Base-by-base conservation (phyloP, 2,888 invertebrate genomes). In the Campoletis raptor region DNA sequence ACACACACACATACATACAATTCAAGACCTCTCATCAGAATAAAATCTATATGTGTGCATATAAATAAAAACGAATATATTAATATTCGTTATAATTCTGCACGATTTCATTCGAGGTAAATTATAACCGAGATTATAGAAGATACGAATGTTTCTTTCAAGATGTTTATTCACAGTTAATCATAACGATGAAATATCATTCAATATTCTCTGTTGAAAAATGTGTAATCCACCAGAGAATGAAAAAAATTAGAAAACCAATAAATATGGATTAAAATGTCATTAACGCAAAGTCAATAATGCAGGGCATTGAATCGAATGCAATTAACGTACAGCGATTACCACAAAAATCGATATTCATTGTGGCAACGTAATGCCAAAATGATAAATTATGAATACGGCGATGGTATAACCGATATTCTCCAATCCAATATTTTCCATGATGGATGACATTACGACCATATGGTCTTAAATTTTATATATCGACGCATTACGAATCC, bases 361-460 rank as follows among this genome's bases (percentile, higher is more conserved):
- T 72, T 36, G 72, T 0, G 72, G 18, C 8, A 48, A 52, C 21
- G 30, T 48, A 48, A 45, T 36, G n/a, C 52, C 45, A 24, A 72
- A 36, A 45, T 42, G 72, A 72, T 52, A 72, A 30, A 72, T 72
- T 72, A 48, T 48, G 45, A 69, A 69, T 69, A 69, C 69, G 15
- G 42, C 42, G 7, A 24, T 45, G 69, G 15, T 24, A 45, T 21
- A 45, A 24, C 45, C 69, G 69, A 69, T 69, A 69, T 69, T 69
- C 45, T 45, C 21, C 42, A 45, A 37, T 69, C 69, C 57, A 61
- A 74, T 74, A 57, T 54, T 74, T 74, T 57, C 57, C 74, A 37
- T 12, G 54, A 61, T 61, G 57, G 57, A 61, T 61, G 30, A 30
- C 57, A 61, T 61, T 69, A 15, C 45, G 42, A 15, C 45, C 42